Base-by-base conservation (phyloP, 2,888 invertebrate genomes). In the Phyllotreta striolata region DNA sequence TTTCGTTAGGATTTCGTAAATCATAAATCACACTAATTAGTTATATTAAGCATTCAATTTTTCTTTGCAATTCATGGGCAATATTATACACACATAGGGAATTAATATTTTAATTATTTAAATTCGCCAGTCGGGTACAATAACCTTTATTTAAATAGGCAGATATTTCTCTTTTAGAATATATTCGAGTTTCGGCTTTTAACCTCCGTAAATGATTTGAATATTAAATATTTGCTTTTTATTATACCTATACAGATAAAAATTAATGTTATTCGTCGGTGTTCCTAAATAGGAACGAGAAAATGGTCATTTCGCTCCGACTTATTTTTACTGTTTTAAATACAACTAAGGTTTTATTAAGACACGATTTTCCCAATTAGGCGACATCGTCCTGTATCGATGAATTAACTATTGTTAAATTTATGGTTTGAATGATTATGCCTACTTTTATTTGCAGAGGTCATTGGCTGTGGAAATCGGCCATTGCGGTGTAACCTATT, bases 171-270 rank as follows among this genome's bases (percentile, higher is more conserved):
- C 24, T 24, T 24, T 24, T 24, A 24, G 24, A 24, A 24, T 24
- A 24, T 14, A 47, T 24, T 47, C 24, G 9, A 47, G 47, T 47
- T 14, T 34, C 47, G 14, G 14, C n/a, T 47, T 24, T 14, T 47
- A 6, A 8, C 47, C 14, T 47, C 14, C 10, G 47, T 47, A 14
- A 34, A 47, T 10, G 6, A 47, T 24, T 47, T 13, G 44, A 24
- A 24, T 44, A 44, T 44, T 44, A 44, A 44, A 44, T n/a, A 44
- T 44, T 44, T 44, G 10, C 7, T 44, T 44, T 44, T n/a, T n/a
- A 44, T 44, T 44, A 44, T 44, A 14, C 14, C 10, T 12, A 44
- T n/a, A 44, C 10, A 44, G 14, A 44, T 44, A 13, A 44, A 44
- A 7, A 13, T 44, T 12, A 44, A 7, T 6, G 4, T 44, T 44